Conservation (phyloP, 1,140 invertebrate genomes). For the Micrasema longulum region DNA sequence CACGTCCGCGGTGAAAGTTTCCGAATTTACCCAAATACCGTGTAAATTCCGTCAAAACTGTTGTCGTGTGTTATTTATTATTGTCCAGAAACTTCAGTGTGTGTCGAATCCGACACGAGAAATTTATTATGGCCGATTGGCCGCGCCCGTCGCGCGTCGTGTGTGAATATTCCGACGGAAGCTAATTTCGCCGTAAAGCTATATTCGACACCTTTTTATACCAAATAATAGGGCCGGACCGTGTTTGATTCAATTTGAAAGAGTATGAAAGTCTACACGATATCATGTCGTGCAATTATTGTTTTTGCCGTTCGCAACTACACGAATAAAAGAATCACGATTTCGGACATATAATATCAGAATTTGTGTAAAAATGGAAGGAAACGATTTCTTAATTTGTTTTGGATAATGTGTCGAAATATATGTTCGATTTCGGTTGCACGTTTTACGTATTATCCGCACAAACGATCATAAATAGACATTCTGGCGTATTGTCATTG, state of each 20-base stretch:
- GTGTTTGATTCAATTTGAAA: slow-evolving; percentile 29
- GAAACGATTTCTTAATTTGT: slow-evolving; percentile 19
- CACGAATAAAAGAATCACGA: slow-evolving; percentile 37
- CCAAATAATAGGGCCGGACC: slow-evolving; percentile 8
- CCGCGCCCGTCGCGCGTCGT: slow-evolving; percentile 34
- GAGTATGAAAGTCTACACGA: slow-evolving; percentile 35
- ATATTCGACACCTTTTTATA: slow-evolving; percentile 29
- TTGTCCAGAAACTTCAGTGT: slow-evolving; percentile 34
- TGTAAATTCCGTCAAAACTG: slow-evolving; percentile 34
- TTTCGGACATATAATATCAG: slow-evolving; percentile 12
- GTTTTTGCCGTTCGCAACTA: slow-evolving; percentile 32
- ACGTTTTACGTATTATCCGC: not conserved
- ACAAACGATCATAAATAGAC: not conserved
- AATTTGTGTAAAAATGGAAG: slow-evolving; percentile 33
- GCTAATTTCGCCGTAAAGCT: slow-evolving; percentile 33
- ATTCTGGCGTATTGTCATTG: slow-evolving; percentile 2
- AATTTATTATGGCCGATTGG: slow-evolving; percentile 33
- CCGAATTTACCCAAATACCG: slow-evolving; percentile 38
- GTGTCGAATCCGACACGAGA: slow-evolving; percentile 33
- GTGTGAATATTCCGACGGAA: slow-evolving; percentile 37
- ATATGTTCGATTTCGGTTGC: slow-evolving; percentile 9
- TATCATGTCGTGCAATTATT: slow-evolving; percentile 41
- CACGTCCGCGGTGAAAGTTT: slow-evolving; percentile 34
- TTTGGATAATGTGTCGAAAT: slow-evolving; percentile 17
- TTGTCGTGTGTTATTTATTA: slow-evolving; percentile 36